A percentile compares a stretch with the other conserved stretches of the same genome.
Evolutionary conservation across 2,888 invertebrate species (phyloP).

Genomic region (Ptilodon capucinus): DNA sequence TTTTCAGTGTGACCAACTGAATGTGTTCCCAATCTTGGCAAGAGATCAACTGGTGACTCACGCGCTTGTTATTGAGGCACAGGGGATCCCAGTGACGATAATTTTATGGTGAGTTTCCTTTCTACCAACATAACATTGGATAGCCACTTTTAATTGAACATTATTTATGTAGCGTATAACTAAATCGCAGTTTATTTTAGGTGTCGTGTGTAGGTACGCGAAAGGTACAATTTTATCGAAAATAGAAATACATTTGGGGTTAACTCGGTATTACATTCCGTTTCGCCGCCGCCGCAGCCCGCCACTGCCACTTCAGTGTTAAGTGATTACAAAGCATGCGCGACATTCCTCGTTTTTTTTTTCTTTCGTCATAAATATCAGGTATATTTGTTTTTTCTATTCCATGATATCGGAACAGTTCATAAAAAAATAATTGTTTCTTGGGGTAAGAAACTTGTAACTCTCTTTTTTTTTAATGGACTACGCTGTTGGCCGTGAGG

Average conservation of each 20-base stretch:
- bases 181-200: background rate
- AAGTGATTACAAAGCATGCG: too few relatives aligned
- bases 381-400: too few relatives aligned
- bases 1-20: background rate
- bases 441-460: too few relatives aligned
- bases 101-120: background rate
- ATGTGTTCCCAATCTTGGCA: background rate
- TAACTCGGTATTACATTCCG: too few relatives aligned
- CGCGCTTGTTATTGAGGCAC: background rate
- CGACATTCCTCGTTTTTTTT: too few relatives aligned
- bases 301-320: too few relatives aligned
- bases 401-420: too few relatives aligned
- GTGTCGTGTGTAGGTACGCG: background rate
- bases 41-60: background rate
- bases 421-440: too few relatives aligned
- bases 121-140: background rate
- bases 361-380: too few relatives aligned
- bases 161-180: background rate
- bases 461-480: too few relatives aligned
- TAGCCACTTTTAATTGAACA: background rate
- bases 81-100: background rate
- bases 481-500: too few relatives aligned
- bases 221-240: background rate
- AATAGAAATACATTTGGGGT: background rate
- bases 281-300: too few relatives aligned